Evolutionary conservation across 2,113 vertebrate species (phyloP).

Genomic region (Colius striatus): DNA sequence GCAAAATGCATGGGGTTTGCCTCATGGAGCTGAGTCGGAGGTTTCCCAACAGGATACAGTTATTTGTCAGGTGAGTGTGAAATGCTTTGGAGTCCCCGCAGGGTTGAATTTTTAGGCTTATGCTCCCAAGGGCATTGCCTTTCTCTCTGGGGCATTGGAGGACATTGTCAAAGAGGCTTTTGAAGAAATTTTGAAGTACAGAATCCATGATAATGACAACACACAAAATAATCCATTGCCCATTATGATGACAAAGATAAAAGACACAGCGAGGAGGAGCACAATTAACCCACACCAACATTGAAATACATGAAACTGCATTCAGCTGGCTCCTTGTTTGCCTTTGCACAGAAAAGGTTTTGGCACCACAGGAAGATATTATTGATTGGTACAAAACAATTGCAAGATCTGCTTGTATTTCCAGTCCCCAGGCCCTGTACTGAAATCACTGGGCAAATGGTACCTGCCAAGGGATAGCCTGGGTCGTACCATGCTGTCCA

Average conservation of each 20-base stretch:
- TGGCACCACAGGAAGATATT: background rate
- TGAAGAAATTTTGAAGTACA: background rate
- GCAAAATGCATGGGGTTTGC: background rate
- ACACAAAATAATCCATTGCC: background rate
- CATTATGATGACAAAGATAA: background rate
- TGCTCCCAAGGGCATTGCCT: background rate
- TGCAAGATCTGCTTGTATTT: background rate
- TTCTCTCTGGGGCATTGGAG: background rate
- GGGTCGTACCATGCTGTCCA: background rate
- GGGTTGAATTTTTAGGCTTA: background rate
- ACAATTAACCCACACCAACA: background rate
- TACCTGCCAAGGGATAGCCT: background rate
- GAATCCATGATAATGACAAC: background rate
- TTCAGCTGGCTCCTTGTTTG: background rate
- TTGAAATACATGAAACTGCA: background rate
- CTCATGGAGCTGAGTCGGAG: background rate
- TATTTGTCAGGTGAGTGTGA: background rate
- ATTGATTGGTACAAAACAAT: background rate
- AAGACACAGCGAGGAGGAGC: background rate
- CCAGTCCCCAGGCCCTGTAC: background rate
- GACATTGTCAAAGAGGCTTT: background rate
- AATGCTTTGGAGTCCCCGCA: accelerated
- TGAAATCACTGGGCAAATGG: background rate
- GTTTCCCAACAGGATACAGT: background rate
- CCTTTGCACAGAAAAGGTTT: background rate